Evolutionary conservation across 2,888 invertebrate species (phyloP), one percentile per base, ranked within the genome.

Genomic region (Aporophyla lueneburgensis): DNA sequence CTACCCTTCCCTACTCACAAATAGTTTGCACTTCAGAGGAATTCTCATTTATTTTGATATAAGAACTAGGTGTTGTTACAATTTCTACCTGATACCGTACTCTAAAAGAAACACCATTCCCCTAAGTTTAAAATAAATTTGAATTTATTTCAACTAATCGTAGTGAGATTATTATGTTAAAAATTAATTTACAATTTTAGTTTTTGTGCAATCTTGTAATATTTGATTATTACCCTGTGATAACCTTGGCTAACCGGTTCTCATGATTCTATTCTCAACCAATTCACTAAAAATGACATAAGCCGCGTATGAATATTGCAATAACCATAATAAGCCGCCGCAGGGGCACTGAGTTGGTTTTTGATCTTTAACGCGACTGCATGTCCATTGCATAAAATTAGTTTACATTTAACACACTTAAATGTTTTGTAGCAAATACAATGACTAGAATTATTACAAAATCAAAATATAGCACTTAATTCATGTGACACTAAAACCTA

Each of bases 401-500:
- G 85, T 89, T 86, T 81, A 86, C 85, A 84, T 81, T 90, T 85
- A 91, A 89, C 84, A 90, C 88, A 88, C 89, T 89, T 89, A 86
- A 88, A 89, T 86, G 83, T 88, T 91, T 33, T 93, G 91, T 89
- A 93, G 91, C 93, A 94, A 90, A 93, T 92, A 90, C 88, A 91
- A 92, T 94, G 95, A 96, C 96, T 96, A 95, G 95, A 96, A 92
- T 89, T 86, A 89, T 90, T 80, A 81, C 87, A 87, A 89, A 90
- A 91, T 88, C 87, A 89, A 90, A 86, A 86, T 83, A 74, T 76
- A 89, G 85, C 81, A 77, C 63, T 82, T 87, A 74, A 79, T 78
- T 81, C 76, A 81, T 78, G 85, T 85, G 83, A 85, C 79, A 83
- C 40, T 61, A 59, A 67, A 68, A 70, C 71, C 62, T 71, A 74